These are phyloP conservation scores for Hirtodrosophila histrioides DNA, from an alignment of 2,888 invertebrate genomes.

Conservation along the genomic window DNA sequence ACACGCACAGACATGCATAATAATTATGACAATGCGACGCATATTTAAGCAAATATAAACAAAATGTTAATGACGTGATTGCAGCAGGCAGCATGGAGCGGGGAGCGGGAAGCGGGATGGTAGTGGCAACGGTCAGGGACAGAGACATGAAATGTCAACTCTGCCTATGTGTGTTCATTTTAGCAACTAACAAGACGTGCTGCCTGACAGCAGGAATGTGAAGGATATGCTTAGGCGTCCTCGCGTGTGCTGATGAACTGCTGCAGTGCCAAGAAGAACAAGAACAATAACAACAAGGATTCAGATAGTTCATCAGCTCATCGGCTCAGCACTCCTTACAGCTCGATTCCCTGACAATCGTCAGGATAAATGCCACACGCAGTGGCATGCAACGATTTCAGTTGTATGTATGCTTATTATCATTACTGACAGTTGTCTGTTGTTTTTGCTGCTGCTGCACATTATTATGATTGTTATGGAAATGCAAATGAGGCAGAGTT, in stretches of 20 bases:
- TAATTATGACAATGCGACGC: conserved; percentile 49
- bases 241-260: conserved; percentile 43
- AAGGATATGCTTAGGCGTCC: conserved; percentile 9
- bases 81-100: no score
- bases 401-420: conserved; percentile 43
- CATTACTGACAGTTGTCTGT: conserved; percentile 41
- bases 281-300: background rate
- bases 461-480: conserved; percentile 73
- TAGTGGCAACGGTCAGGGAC: background rate
- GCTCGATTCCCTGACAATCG: conserved; percentile 17
- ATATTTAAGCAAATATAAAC: conserved; percentile 60
- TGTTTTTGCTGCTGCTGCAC: conserved; percentile 28
- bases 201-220: background rate
- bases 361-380: conserved; percentile 40
- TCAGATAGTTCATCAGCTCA: conserved; percentile 14
- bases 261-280: background rate
- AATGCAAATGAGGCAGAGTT: conserved; percentile 74
- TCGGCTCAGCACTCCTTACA: conserved; percentile 11
- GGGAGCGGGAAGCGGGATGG: no score
- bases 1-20: conserved; percentile 40
- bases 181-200: conserved; percentile 10
- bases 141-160: background rate
- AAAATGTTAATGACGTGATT: conserved; percentile 31
- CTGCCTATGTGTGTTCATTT: background rate
- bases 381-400: conserved; percentile 45